Base-by-base conservation (phyloP, 2,888 invertebrate genomes). In the Ophion slaviceki region DNA sequence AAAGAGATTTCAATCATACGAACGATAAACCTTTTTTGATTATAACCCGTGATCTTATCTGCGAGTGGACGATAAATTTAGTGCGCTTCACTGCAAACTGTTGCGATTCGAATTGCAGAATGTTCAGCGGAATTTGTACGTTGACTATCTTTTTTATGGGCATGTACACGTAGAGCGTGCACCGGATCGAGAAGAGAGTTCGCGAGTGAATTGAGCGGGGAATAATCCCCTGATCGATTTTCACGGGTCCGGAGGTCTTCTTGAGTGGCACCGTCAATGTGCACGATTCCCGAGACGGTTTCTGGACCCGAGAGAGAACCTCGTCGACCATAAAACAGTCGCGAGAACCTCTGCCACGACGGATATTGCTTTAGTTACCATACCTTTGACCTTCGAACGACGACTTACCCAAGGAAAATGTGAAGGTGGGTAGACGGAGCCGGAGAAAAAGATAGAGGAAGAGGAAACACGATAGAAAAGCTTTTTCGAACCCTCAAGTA, bases 331-430 rank as follows among this genome's bases (percentile, higher is more conserved):
- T 86, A 79, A 86, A 87, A 87, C 66, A 70, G 70, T 76, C 36
- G 80, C 67, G 76, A 68, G 74, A 80, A 66, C 82, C 71, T 82
- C 79, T 32, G 71, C 83, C 85, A 80, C 77, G 79, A 82, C 89
- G 89, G 91, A 91, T 91, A 91, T 91, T 91, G 91, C 91, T 91
- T 91, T 91, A 89, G 91, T 91, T 91, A 91, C 89, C 91, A 91
- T 91, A 91, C 88, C 85, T 89, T 90, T 89, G 75, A 80, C 85
- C 84, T 84, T 74, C 71, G 83, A 70, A 40, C 78, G 66, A 82
- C 80, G 85, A 64, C 72, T 85, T 74, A 74, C 66, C 70, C 47
- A 24, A 40, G 74, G 20, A 71, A 62, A 80, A 70, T 32, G 72
- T 59, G 71, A 74, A 20, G 32, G 59, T 61, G 61, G 7, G 24